A percentile compares a stretch with the other conserved stretches of the same genome.
Evolutionary conservation across 1,140 invertebrate genomes (phyloP).

Genomic region (Plectus sambesii): DNA sequence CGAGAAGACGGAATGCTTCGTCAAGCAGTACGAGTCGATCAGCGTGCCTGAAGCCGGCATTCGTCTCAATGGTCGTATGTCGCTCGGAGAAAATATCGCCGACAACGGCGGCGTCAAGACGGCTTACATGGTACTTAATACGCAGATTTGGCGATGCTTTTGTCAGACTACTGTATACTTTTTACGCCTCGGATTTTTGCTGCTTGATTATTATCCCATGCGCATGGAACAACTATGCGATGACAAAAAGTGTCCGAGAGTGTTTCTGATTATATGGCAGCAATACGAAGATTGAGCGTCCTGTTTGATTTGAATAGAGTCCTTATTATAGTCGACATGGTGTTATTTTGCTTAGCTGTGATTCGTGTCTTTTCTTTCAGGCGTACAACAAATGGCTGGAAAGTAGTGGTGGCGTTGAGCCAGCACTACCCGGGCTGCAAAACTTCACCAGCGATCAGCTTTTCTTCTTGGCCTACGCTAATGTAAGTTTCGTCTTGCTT

Average conservation of each 20-base stretch:
- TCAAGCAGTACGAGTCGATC: conserved; percentile 31
- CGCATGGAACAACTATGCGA: too few relatives aligned
- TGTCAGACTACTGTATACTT: too few relatives aligned
- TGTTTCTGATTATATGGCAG: conserved; percentile 3
- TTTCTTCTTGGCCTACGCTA: conserved; percentile 61
- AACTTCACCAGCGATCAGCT: conserved; percentile 56
- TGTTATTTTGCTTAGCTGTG: too few relatives aligned
- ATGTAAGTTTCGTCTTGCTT: conserved; percentile 56
- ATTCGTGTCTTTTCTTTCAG: conserved; percentile 38
- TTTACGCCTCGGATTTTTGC: too few relatives aligned
- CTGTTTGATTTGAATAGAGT: too few relatives aligned
- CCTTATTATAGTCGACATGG: too few relatives aligned
- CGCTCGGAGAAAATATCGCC: conserved; percentile 79
- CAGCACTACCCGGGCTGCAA: conserved; percentile 54
- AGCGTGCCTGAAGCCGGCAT: conserved; percentile 27
- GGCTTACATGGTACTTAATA: conserved; percentile 59
- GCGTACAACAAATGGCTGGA: conserved; percentile 56
- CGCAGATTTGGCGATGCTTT: neutral
- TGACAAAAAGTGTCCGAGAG: neutral
- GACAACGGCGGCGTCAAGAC: conserved; percentile 80
- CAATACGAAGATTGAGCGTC: too few relatives aligned
- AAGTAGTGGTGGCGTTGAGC: conserved; percentile 47
- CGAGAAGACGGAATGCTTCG: conserved; percentile 38
- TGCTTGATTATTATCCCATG: too few relatives aligned
- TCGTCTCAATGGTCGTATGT: conserved; percentile 59